Conservation (phyloP, 2,888 invertebrate genomes). For the Orchesellides sinensis region DNA sequence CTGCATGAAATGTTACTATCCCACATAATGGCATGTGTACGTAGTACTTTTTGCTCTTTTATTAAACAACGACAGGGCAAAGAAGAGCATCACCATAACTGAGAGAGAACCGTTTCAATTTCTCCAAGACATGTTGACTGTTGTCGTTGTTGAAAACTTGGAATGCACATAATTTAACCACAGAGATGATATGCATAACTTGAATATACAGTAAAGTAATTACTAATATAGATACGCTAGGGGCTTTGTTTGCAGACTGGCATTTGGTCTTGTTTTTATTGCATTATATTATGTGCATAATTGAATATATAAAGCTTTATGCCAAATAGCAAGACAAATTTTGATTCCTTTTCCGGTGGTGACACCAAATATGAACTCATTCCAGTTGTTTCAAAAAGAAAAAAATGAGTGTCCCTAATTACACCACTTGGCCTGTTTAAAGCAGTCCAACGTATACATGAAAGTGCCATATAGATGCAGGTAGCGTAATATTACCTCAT, state of each 20-base stretch:
- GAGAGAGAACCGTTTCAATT: conserved; percentile 25
- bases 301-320: background rate
- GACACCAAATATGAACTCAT: conserved; percentile 43
- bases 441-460: background rate
- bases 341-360: conserved; percentile 45
- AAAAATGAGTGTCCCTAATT: conserved; percentile 60
- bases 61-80: too few species aligned
- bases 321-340: too few species aligned
- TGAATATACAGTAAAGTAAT: too few species aligned
- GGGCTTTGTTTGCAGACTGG: too few species aligned
- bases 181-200: conserved; percentile 10
- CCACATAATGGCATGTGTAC: conserved; percentile 55
- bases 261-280: conserved; percentile 13
- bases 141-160: conserved; percentile 55
- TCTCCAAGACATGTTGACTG: conserved; percentile 45
- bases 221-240: too few species aligned
- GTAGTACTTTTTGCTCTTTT: conserved; percentile 36
- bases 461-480: too few species aligned
- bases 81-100: background rate
- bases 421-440: conserved; percentile 50
- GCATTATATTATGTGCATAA: background rate
- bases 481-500: background rate
- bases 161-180: conserved; percentile 49
- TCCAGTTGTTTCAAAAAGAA: conserved; percentile 16
- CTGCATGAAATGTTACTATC: conserved; percentile 57